Conservation (phyloP, 2,888 invertebrate genomes). For the Cantharis rufa region DNA sequence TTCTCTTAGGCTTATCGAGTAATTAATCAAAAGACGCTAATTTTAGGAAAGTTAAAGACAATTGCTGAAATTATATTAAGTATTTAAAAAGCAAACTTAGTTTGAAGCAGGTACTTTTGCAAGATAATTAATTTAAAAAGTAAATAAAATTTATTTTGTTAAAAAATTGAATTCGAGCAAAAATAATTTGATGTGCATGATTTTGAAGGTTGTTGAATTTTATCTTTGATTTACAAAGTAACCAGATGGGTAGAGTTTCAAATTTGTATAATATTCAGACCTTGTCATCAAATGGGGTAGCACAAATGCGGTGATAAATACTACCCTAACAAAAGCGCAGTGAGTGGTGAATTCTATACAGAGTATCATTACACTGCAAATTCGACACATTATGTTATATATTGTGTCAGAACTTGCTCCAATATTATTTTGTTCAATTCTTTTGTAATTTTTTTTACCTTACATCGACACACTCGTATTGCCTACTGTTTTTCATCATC, state of each 20-base stretch:
- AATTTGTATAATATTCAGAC: conserved; percentile 6
- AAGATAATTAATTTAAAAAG: not conserved
- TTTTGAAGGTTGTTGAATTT: not conserved
- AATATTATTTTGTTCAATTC: conserved; percentile 39
- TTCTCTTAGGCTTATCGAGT: conserved; percentile 8
- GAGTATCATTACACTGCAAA: conserved; percentile 48
- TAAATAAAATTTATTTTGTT: not conserved
- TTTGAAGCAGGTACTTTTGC: not conserved
- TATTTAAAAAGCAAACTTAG: conserved; percentile 6
- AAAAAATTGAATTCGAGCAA: not conserved
- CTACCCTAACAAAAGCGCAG: conserved; percentile 44
- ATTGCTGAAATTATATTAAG: conserved; percentile 9
- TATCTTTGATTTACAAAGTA: conserved; percentile 2
- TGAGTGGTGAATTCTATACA: conserved; percentile 46
- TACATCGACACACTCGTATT: conserved; percentile 2
- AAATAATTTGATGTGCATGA: not conserved
- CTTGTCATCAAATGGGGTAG: conserved; percentile 46
- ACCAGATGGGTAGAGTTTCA: conserved; percentile 7
- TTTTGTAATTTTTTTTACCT: conserved; percentile 20
- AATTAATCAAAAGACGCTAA: conserved; percentile 20
- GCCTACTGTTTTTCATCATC: conserved; percentile 22
- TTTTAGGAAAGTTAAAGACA: conserved; percentile 10
- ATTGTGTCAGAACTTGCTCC: conserved; percentile 41
- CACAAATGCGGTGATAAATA: conserved; percentile 53
- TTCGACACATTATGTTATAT: conserved; percentile 47